A percentile compares a stretch with the other conserved stretches of the same genome.
Conservation (phyloP, 2,113 vertebrate species). For the Oceanites oceanicus region DNA sequence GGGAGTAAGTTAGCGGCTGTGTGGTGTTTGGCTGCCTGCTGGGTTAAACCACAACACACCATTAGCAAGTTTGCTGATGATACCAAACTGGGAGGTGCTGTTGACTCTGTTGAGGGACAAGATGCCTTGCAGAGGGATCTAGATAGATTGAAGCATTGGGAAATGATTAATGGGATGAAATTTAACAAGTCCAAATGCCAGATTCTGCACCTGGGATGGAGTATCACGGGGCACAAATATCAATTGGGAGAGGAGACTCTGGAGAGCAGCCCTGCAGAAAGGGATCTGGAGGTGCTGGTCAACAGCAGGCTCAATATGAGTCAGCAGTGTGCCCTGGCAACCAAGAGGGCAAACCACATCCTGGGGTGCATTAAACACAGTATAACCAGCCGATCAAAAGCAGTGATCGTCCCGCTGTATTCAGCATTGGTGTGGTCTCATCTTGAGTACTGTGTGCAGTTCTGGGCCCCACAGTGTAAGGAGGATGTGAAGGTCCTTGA, state of each 20-base stretch:
- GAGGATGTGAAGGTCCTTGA: background rate
- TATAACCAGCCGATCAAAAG: background rate
- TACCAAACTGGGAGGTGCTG: background rate
- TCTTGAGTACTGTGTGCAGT: too few species aligned
- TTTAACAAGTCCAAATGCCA: background rate
- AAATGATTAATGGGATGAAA: background rate
- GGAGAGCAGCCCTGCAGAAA: background rate
- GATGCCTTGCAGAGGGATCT: background rate
- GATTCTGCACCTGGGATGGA: background rate
- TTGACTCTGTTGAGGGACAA: background rate
- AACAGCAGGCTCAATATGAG: background rate
- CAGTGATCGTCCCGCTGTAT: fast-evolving
- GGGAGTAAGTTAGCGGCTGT: too few species aligned
- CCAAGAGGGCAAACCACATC: background rate
- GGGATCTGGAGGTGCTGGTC: too few species aligned
- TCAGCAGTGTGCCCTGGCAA: background rate
- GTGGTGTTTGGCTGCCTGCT: too few species aligned
- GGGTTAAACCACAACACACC: too few species aligned
- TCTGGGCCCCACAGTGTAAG: background rate
- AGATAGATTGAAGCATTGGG: background rate
- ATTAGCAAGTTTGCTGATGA: background rate
- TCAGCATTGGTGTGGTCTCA: fast-evolving
- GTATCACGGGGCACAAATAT: background rate
- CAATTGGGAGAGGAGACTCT: background rate
- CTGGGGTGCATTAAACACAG: background rate